phyloP scores from a whole-genome alignment of 2,797 vertebrate genomes.

The Cynodonichthys magdalenae region DNA sequence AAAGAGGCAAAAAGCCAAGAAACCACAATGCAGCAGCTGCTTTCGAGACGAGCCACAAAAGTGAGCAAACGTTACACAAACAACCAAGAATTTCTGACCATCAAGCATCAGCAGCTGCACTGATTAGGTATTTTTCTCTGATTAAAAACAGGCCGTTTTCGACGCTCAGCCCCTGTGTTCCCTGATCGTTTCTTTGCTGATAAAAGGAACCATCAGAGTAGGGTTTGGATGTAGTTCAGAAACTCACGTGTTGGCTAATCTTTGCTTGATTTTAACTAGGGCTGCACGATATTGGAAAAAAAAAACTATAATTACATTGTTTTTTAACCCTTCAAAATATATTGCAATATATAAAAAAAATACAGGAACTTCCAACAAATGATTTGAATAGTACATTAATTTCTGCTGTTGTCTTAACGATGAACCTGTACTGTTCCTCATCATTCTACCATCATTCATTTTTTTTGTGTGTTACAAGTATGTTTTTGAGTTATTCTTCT shows the following conservation, averaged over 20 bases:
- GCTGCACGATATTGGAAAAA: too few species aligned
- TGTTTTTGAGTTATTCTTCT: too few species aligned
- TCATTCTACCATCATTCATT: too few species aligned
- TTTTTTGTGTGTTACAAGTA: too few species aligned
- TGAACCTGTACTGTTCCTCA: too few species aligned
- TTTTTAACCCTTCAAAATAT: too few species aligned
- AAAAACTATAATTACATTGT: too few species aligned
- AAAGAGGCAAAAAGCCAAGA: constrained; percentile 61
- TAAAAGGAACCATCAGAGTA: constrained; percentile 62
- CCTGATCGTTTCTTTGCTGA: constrained; percentile 62
- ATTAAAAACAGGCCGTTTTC: constrained; percentile 47
- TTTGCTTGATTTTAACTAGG: constrained; percentile 44
- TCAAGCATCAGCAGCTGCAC: constrained; percentile 31
- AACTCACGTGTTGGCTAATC: constrained; percentile 58
- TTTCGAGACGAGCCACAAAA: constrained; percentile 12
- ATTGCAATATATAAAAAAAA: too few species aligned
- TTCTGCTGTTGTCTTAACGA: too few species aligned
- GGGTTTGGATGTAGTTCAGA: constrained; percentile 56
- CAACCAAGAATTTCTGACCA: constrained; percentile 24
- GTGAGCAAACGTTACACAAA: constrained; percentile 17
- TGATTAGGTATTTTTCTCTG: constrained; percentile 49
- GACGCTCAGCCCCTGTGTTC: constrained; percentile 43
- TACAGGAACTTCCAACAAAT: too few species aligned
- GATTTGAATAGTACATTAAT: too few species aligned
- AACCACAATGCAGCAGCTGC: constrained; percentile 44